Base-by-base conservation (phyloP, 2,888 invertebrate species). In the Cosmopolites sordidus region DNA sequence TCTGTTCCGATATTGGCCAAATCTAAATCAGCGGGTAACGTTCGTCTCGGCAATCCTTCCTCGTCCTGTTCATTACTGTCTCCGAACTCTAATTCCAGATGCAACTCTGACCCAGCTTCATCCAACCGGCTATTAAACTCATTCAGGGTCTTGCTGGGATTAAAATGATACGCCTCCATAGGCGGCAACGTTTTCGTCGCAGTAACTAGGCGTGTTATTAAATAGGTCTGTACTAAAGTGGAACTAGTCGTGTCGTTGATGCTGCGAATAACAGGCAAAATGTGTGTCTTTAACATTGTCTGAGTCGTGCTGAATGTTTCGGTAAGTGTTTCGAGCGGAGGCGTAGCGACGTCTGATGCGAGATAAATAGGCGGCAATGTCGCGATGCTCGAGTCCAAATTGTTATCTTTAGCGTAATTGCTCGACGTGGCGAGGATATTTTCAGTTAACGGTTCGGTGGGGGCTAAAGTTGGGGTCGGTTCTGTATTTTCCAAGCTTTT, bases 301-400 rank as follows among this genome's bases (percentile, higher is more conserved):
- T 93, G 91, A 0, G 92, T 92, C 3, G 93, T 92, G 63, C 92
- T 92, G 75, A 92, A 94, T 2, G 92, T 92, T 75, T 94, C 92
- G 0, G 91, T 92, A 39, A 90, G 77, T 1, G 92, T 92, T 76
- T 92, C 91, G 45, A 94, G 74, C 0, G 91, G 90, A 11, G 92
- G 91, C 0, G 92, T 92, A 71, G 88, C 89, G 70, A 84, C 83
- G 64, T 86, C 87, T 8, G 84, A 82, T 5, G 86, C 82, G 37
- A 91, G 75, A 54, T 84, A 84, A 57, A 93, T 83, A 0, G 91
- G 83, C 8, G 91, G 90, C 30, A 93, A 76, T 1, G 92, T 92
- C 8, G 87, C 90, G 49, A 92, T 83, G 64, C 88, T 89, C 11
- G 88, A 87, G 70, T 88, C 87, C 55, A 89, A 73, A 43, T 78